These are phyloP conservation scores for Cavia porcellus DNA, from an alignment of 2,113 vertebrate species.

Conservation along the genomic window DNA sequence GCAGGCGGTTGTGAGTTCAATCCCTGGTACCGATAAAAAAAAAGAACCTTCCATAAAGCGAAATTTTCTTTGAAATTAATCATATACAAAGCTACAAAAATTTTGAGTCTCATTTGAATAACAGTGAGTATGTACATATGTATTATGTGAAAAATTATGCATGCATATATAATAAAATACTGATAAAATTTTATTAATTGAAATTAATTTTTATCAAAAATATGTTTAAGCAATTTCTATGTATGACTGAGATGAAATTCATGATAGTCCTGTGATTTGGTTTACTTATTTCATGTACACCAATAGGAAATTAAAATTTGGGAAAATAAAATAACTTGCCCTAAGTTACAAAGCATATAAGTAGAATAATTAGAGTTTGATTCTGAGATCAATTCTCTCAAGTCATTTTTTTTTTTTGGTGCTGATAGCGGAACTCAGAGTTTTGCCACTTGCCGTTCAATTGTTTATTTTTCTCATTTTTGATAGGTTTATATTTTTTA, in stretches of 20 bases:
- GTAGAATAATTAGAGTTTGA: not conserved
- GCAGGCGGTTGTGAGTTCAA: no score
- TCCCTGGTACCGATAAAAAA: no score
- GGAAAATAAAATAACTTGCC: not conserved
- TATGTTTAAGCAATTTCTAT: not conserved
- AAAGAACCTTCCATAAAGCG: not conserved
- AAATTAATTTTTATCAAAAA: not conserved
- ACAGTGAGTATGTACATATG: not conserved
- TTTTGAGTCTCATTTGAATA: not conserved
- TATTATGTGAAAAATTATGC: not conserved
- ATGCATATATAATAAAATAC: not conserved
- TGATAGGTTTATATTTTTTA: not conserved
- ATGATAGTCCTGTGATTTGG: not conserved
- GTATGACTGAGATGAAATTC: slow-evolving; percentile 21
- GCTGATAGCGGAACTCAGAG: not conserved
- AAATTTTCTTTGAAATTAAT: not conserved
- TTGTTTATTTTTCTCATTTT: not conserved
- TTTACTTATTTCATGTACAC: not conserved
- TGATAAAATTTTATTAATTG: not conserved
- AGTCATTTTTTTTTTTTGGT: not conserved
- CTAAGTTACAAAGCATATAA: not conserved
- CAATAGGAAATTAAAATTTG: not conserved
- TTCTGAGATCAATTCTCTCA: not conserved
- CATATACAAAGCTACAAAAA: not conserved
- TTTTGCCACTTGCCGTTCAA: not conserved